A percentile compares a stretch with the other conserved stretches of the same genome.
phyloP scores from a whole-genome alignment of 1,140 invertebrate genomes.

The Geopemphigus sp. region DNA sequence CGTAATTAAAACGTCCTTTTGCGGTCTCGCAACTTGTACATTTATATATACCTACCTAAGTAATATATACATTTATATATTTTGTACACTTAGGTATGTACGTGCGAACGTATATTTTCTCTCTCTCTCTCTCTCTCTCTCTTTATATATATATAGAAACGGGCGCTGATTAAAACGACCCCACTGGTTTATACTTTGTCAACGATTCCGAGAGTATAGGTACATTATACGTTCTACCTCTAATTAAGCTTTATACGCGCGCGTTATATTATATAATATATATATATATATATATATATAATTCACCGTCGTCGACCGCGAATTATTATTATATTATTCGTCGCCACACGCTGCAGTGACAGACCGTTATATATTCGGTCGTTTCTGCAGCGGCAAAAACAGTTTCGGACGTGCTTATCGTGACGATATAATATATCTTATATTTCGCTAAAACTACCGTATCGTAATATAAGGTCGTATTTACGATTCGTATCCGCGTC shows the following conservation, averaged over 20 bases:
- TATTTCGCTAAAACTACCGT: too few relatives aligned
- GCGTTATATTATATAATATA: too few relatives aligned
- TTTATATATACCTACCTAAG: neutral
- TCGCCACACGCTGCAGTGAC: too few relatives aligned
- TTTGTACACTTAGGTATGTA: neutral
- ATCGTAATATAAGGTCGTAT: too few relatives aligned
- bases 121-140: too few relatives aligned
- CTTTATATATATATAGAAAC: too few relatives aligned
- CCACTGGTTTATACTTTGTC: neutral
- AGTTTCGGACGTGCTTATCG: neutral
- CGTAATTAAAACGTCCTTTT: slow-evolving; percentile 16
- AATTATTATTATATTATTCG: neutral
- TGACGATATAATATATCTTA: too few relatives aligned
- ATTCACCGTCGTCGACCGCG: neutral
- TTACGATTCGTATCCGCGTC: too few relatives aligned
- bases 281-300: neutral
- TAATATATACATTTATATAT: neutral
- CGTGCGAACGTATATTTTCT: too few relatives aligned
- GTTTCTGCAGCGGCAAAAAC: neutral
- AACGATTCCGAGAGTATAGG: neutral
- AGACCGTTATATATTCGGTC: too few relatives aligned
- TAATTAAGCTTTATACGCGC: slow-evolving; percentile 10
- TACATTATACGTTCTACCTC: neutral
- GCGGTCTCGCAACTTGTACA: neutral
- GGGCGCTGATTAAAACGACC: neutral